phyloP scores from a whole-genome alignment of 2,113 vertebrate species.

The Perca fluviatilis region DNA sequence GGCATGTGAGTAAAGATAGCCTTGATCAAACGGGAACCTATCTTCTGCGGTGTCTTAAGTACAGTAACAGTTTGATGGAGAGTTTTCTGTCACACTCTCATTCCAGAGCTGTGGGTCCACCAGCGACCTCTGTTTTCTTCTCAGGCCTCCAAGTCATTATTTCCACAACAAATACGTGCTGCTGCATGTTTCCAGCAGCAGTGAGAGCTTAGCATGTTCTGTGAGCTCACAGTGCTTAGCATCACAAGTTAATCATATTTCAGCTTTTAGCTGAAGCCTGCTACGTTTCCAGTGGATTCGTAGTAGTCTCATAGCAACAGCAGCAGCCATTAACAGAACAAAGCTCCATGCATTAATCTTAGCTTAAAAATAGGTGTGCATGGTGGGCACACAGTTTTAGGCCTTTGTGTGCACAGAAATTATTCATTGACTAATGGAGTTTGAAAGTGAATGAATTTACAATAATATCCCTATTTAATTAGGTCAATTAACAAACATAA shows the following conservation, averaged over 20 bases:
- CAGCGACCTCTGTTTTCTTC: background rate
- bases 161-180: background rate
- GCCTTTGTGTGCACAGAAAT: background rate
- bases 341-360: background rate
- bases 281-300: constrained; percentile 3
- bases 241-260: constrained; percentile 29
- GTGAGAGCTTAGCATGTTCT: background rate
- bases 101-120: background rate
- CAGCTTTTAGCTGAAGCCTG: constrained; percentile 26
- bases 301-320: constrained; percentile 53
- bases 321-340: constrained; percentile 12
- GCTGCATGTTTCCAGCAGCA: constrained; percentile 7
- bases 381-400: background rate
- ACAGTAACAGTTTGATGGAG: background rate
- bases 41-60: background rate
- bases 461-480: too few relatives aligned
- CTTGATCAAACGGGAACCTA: background rate
- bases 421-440: background rate
- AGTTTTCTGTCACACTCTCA: background rate
- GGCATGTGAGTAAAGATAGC: background rate
- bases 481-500: background rate
- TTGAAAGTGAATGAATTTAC: background rate
- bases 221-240: background rate
- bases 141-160: constrained; percentile 4
- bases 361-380: background rate